A percentile compares a stretch with the other conserved stretches of the same genome.
Evolutionary conservation across 2,888 invertebrate genomes (phyloP).

Genomic region (Allacma fusca): DNA sequence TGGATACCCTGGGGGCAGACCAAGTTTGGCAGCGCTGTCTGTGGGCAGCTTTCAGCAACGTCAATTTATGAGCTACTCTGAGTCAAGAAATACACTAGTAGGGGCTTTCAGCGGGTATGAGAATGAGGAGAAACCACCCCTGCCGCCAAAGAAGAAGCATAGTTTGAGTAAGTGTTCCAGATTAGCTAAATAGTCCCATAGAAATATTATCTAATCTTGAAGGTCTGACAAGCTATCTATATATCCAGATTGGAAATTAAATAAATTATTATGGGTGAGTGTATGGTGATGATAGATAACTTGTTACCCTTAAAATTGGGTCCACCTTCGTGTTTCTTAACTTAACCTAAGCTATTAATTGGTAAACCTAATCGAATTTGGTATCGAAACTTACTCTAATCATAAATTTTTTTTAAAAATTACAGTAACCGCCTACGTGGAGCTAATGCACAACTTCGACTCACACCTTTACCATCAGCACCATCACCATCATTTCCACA

Average conservation of each 20-base stretch:
- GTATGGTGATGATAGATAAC: too few relatives aligned
- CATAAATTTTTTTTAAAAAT: constrained; percentile 17
- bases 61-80: constrained; percentile 58
- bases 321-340: too few relatives aligned
- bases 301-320: too few relatives aligned
- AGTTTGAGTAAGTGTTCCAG: constrained; percentile 70
- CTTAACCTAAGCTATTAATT: too few relatives aligned
- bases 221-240: too few relatives aligned
- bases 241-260: too few relatives aligned
- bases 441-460: constrained; percentile 61
- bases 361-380: too few relatives aligned
- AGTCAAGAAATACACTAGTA: constrained; percentile 58
- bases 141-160: constrained; percentile 92
- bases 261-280: too few relatives aligned
- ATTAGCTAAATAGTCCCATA: too few relatives aligned
- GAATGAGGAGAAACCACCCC: constrained; percentile 78
- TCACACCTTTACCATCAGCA: constrained; percentile 53
- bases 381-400: too few relatives aligned
- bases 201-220: not conserved
- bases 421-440: constrained; percentile 61
- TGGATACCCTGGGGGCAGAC: not conserved
- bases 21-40: not conserved
- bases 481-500: constrained; percentile 58
- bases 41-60: constrained; percentile 43
- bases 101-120: constrained; percentile 63